Conservation (phyloP, 2,888 invertebrate species). For the Hylaea fasciaria region DNA sequence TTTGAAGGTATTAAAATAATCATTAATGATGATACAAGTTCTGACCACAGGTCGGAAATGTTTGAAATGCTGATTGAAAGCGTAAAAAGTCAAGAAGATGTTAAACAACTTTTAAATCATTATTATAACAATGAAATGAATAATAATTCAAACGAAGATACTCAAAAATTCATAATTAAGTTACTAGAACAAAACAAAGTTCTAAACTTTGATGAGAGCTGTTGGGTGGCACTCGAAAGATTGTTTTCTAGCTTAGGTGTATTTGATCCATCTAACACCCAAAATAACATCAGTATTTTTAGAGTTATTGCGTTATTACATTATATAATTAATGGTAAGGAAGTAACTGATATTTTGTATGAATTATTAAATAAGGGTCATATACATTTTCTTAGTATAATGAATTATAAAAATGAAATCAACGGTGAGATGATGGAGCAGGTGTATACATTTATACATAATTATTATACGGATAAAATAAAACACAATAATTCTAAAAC, state of each 20-base stretch:
- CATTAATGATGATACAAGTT: conserved; percentile 34
- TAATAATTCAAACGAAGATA: conserved; percentile 15
- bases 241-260: conserved; percentile 21
- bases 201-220: conserved; percentile 20
- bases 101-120: conserved; percentile 48
- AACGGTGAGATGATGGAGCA: conserved; percentile 5
- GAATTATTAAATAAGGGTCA: neutral
- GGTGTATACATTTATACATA: conserved; percentile 17
- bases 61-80: conserved; percentile 43
- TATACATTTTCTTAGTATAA: conserved; percentile 3
- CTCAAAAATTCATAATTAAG: conserved; percentile 15
- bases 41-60: conserved; percentile 39
- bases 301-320: conserved; percentile 18
- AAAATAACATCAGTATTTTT: neutral
- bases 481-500: neutral
- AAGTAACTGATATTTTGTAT: conserved; percentile 13
- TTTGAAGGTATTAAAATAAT: neutral
- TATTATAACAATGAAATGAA: conserved; percentile 41
- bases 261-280: neutral
- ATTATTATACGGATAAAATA: conserved; percentile 9
- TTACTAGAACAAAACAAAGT: conserved; percentile 18
- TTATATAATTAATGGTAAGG: conserved; percentile 18
- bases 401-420: conserved; percentile 1
- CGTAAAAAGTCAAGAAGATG: conserved; percentile 44
- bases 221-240: conserved; percentile 28